phyloP scores from a whole-genome alignment of 2,113 vertebrate genomes.

The Recurvirostra avosetta region DNA sequence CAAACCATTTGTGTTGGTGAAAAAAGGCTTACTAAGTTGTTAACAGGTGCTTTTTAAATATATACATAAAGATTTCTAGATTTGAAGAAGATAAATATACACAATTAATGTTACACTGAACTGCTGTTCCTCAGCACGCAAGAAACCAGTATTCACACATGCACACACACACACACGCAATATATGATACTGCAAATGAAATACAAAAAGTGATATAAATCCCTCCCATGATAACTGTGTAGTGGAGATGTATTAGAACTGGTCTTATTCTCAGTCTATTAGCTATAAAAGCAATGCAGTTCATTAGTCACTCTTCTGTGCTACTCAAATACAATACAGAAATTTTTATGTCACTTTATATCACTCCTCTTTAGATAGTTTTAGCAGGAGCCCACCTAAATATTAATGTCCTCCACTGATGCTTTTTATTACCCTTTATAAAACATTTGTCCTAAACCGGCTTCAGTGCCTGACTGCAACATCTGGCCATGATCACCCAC shows the following conservation, averaged over 20 bases:
- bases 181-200: background rate
- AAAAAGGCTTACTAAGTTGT: background rate
- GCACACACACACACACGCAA: background rate
- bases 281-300: background rate
- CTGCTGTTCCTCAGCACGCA: background rate
- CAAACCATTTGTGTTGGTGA: background rate
- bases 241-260: background rate
- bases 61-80: background rate
- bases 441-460: background rate
- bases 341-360: conserved; percentile 13
- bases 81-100: background rate
- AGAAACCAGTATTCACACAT: background rate
- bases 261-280: background rate
- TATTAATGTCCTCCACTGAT: background rate
- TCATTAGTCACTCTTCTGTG: background rate
- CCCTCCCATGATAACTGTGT: background rate
- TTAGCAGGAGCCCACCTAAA: conserved; percentile 1
- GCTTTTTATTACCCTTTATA: conserved; percentile 1
- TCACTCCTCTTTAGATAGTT: background rate
- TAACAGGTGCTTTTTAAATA: background rate
- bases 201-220: background rate
- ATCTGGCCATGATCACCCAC: background rate
- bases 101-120: background rate
- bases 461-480: background rate
- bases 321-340: background rate